Evolutionary conservation across 2,113 vertebrate genomes (phyloP).

Genomic region (Kryptolebias marmoratus): DNA sequence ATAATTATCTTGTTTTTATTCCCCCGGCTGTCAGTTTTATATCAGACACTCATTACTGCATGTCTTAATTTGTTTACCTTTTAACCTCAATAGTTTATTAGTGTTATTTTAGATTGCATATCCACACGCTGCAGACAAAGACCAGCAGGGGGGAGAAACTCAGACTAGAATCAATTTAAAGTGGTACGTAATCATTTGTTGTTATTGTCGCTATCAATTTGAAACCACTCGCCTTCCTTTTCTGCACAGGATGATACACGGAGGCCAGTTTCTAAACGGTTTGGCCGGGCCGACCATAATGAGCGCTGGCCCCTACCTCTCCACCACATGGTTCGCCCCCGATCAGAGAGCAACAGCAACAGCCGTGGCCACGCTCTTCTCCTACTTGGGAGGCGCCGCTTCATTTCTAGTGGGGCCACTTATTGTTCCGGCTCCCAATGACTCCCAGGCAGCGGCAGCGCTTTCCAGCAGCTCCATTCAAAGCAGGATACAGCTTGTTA

Average conservation of each 20-base stretch:
- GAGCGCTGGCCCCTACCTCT: slow-evolving; percentile 93
- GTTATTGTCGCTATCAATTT: not conserved
- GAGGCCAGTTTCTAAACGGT: slow-evolving; percentile 93
- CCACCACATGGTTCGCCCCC: slow-evolving; percentile 95
- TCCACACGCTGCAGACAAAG: not conserved
- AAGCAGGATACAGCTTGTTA: slow-evolving; percentile 89
- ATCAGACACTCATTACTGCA: not conserved
- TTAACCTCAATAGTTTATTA: not conserved
- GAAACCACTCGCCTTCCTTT: not conserved
- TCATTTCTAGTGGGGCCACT: slow-evolving; percentile 92
- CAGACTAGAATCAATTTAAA: not conserved
- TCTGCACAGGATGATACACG: slow-evolving; percentile 88
- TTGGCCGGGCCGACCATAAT: slow-evolving; percentile 93
- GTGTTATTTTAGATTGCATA: not conserved
- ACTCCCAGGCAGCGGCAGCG: slow-evolving; percentile 65
- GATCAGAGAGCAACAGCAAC: slow-evolving; percentile 96
- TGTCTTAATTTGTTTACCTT: not conserved
- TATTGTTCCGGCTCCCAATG: slow-evolving; percentile 90
- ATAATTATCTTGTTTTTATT: slow-evolving; percentile 12
- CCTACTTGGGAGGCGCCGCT: slow-evolving; percentile 87
- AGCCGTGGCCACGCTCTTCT: slow-evolving; percentile 90
- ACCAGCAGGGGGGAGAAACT: not conserved
- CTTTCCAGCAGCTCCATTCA: slow-evolving; percentile 79
- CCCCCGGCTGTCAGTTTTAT: not conserved
- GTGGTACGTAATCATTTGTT: not conserved